Evolutionary conservation across 92 coral and sea anemone genomes (phyloP).

Genomic region (Palythoa caribaeorum): DNA sequence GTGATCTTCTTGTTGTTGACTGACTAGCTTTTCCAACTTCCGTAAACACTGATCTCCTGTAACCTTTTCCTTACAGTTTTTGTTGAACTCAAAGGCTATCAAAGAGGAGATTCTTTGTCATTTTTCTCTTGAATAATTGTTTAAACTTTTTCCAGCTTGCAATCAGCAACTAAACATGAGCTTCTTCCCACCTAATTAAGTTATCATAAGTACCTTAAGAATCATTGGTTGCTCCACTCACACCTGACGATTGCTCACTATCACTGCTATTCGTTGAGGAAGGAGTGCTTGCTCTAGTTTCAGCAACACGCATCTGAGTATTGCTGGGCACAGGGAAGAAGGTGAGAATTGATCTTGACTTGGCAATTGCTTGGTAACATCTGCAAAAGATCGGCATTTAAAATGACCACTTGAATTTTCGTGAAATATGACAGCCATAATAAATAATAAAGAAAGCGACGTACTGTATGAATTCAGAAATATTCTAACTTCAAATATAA

Average conservation of each 20-base stretch:
- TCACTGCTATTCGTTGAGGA: conserved; percentile 37
- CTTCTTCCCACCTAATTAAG: conserved; percentile 55
- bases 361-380: conserved; percentile 7
- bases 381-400: not conserved
- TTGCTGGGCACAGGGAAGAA: conserved; percentile 18
- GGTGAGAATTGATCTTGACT: conserved; percentile 27
- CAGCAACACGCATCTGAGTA: conserved; percentile 15
- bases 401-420: conserved; percentile 29
- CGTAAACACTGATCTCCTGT: conserved; percentile 50
- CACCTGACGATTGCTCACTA: conserved; percentile 38
- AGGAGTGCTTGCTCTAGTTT: conserved; percentile 39
- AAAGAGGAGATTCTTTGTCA: conserved; percentile 47
- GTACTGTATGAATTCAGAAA: not conserved
- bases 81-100: conserved; percentile 46
- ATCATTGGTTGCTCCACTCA: conserved; percentile 47
- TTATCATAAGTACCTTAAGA: conserved; percentile 35
- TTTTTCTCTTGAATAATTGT: conserved; percentile 38
- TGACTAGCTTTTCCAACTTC: conserved; percentile 50
- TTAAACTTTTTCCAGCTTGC: conserved; percentile 40
- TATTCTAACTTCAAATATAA: conserved; percentile 12
- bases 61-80: conserved; percentile 41
- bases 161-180: conserved; percentile 42
- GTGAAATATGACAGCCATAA: conserved; percentile 16
- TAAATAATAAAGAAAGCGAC: not conserved
- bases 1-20: conserved; percentile 40